phyloP scores from a whole-genome alignment of 2,113 vertebrate species.

The Scytalopus superciliaris region DNA sequence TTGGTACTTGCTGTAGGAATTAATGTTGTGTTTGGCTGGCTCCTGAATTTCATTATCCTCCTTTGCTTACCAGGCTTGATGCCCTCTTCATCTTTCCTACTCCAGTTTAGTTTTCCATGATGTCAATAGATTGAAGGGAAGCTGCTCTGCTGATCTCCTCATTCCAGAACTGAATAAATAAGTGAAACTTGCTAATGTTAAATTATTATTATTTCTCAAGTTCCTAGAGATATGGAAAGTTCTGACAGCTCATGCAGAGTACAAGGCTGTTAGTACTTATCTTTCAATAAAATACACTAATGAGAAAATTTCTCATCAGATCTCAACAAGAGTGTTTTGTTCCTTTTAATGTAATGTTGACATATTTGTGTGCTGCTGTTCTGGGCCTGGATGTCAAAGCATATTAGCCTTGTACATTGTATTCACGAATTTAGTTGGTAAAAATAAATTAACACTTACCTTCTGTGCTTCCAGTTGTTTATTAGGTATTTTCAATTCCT shows the following conservation, averaged over 20 bases:
- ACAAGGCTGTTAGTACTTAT: neutral
- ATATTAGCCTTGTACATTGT: conserved; percentile 4
- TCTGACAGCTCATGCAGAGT: conserved; percentile 45
- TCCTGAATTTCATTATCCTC: neutral
- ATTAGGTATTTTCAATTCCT: neutral
- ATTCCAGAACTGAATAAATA: neutral
- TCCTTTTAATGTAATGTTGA: conserved; percentile 31
- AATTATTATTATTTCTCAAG: neutral
- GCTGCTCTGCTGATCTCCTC: neutral
- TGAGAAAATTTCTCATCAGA: conserved; percentile 46
- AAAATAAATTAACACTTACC: neutral
- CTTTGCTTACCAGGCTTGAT: neutral
- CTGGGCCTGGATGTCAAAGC: conserved; percentile 1
- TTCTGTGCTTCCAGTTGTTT: neutral
- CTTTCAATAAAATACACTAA: conserved; percentile 42
- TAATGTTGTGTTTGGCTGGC: neutral
- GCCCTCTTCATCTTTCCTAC: neutral
- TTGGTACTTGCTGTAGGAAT: neutral
- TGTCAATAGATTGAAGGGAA: neutral
- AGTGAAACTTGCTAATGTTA: neutral
- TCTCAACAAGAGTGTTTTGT: conserved; percentile 43
- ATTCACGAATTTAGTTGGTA: neutral
- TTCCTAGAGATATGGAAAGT: neutral
- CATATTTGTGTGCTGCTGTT: conserved; percentile 37
- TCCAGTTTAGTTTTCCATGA: conserved; percentile 2